A percentile compares a stretch with the other conserved stretches of the same genome.
phyloP scores from a whole-genome alignment of 2,888 invertebrate genomes.

The Allophyes oxyacanthae region DNA sequence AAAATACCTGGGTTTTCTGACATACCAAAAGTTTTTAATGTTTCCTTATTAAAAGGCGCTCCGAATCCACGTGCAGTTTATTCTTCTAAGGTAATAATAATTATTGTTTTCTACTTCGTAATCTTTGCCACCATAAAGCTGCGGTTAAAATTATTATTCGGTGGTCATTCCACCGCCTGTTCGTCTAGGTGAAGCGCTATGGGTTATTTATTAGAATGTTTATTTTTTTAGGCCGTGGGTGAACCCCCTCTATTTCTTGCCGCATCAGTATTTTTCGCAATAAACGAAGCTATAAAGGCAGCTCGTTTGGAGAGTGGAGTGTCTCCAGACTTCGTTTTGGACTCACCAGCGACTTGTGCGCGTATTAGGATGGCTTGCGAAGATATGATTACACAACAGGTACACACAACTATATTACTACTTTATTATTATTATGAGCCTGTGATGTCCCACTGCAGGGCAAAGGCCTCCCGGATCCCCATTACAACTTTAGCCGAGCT shows the following conservation, averaged over 20 bases:
- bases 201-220: neutral
- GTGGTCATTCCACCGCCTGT: too few species aligned
- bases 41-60: slow-evolving; percentile 94
- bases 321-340: slow-evolving; percentile 89
- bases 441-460: too few species aligned
- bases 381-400: slow-evolving; percentile 94
- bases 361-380: slow-evolving; percentile 96
- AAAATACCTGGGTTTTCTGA: slow-evolving; percentile 96
- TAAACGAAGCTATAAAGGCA: slow-evolving; percentile 95
- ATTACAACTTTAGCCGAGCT: neutral
- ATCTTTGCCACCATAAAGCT: too few species aligned
- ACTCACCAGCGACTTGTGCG: slow-evolving; percentile 96
- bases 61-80: slow-evolving; percentile 95
- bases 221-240: slow-evolving; percentile 93
- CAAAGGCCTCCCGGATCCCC: too few species aligned
- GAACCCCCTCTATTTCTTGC: slow-evolving; percentile 98
- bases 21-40: slow-evolving; percentile 95
- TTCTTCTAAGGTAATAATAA: slow-evolving; percentile 93
- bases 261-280: slow-evolving; percentile 95
- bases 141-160: too few species aligned
- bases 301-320: slow-evolving; percentile 92
- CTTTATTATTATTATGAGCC: too few species aligned
- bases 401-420: slow-evolving; percentile 67
- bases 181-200: too few species aligned
- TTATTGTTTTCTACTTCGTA: neutral